Evolutionary conservation across 2,888 invertebrate species (phyloP).

Genomic region (Tinea pellionella): DNA sequence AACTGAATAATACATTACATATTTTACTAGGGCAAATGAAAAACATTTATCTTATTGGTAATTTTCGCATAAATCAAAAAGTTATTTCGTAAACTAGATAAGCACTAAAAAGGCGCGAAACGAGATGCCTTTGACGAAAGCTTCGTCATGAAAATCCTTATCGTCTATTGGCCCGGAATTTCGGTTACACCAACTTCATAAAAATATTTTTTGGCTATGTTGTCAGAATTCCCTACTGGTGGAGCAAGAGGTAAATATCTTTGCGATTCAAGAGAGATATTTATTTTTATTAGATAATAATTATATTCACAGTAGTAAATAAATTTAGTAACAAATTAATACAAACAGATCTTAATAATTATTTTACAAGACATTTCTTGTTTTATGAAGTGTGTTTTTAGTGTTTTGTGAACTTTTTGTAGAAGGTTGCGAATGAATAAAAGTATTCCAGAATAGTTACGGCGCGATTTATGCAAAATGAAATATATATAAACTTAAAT

Average conservation of each 20-base stretch:
- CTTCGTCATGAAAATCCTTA: constrained; percentile 40
- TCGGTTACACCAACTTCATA: constrained; percentile 45
- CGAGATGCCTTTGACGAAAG: constrained; percentile 54
- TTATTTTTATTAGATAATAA: constrained; percentile 13
- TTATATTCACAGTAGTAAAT: not conserved
- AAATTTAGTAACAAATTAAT: not conserved
- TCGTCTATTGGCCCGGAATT: constrained; percentile 40
- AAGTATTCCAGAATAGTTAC: constrained; percentile 62
- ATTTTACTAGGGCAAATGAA: no score
- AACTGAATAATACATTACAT: no score
- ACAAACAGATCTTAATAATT: constrained; percentile 28
- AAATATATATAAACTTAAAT: constrained; percentile 21
- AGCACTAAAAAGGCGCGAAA: not conserved
- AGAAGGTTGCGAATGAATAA: constrained; percentile 60
- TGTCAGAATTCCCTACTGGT: constrained; percentile 23
- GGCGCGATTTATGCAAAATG: constrained; percentile 53
- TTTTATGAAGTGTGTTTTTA: constrained; percentile 27
- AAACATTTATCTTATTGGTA: no score
- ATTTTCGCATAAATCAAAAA: no score
- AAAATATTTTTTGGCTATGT: constrained; percentile 49
- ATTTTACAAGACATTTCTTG: constrained; percentile 24
- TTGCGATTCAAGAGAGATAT: not conserved
- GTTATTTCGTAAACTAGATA: not conserved
- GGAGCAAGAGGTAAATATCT: constrained; percentile 4
- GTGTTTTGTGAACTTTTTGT: constrained; percentile 59